Percentiles rank a stretch among this genome's conserved stretches.
These are phyloP conservation scores for Triplophysa siluroides DNA, from an alignment of 2,113 vertebrate genomes.

Conservation along the genomic window DNA sequence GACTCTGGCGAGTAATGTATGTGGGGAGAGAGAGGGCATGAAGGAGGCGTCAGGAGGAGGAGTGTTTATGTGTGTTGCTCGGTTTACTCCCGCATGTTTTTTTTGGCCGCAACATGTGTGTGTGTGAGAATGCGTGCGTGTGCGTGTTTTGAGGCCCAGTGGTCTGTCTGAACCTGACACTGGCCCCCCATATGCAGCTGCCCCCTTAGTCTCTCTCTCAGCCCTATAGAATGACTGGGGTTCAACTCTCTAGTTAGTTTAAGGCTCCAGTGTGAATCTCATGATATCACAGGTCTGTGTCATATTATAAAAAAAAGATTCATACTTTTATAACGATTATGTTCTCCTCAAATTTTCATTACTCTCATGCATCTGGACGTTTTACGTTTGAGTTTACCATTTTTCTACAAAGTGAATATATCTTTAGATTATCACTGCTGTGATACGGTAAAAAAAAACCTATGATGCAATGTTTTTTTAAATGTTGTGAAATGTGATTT, in stretches of 20 bases:
- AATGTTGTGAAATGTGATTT: too few species aligned
- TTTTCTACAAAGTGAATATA: too few species aligned
- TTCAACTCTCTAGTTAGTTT: not conserved
- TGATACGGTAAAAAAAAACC: too few species aligned
- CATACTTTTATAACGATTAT: too few species aligned
- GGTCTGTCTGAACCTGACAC: constrained; percentile 48
- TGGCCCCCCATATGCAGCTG: constrained; percentile 39
- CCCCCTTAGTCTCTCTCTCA: constrained; percentile 8
- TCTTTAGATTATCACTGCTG: too few species aligned
- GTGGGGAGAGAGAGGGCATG: constrained; percentile 11
- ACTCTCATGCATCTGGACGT: too few species aligned
- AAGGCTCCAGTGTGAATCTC: too few species aligned
- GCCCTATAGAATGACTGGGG: constrained; percentile 28
- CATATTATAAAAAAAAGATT: too few species aligned
- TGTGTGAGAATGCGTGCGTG: constrained; percentile 25
- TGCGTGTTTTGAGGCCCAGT: constrained; percentile 34
- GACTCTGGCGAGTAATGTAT: constrained; percentile 9
- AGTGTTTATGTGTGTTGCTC: constrained; percentile 15
- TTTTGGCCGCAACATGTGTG: constrained; percentile 4
- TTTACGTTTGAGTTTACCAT: too few species aligned
- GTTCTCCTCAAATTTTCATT: too few species aligned
- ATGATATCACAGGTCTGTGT: too few species aligned
- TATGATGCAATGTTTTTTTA: too few species aligned
- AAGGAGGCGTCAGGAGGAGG: constrained; percentile 8
- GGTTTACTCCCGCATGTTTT: constrained; percentile 23